phyloP scores from a whole-genome alignment of 2,888 invertebrate species.

The Cheilosia vulpina region DNA sequence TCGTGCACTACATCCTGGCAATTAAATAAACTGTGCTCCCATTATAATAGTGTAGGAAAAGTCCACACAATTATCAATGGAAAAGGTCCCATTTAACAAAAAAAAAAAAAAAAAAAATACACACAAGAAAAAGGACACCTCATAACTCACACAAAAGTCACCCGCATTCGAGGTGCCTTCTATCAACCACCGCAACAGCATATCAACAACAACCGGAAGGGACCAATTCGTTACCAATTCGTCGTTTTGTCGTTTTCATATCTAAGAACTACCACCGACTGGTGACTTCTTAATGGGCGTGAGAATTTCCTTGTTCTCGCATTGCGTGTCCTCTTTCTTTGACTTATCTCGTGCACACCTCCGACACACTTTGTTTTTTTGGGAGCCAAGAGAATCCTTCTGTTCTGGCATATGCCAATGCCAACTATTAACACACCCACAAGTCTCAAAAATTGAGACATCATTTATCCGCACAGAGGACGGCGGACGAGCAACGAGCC shows the following conservation, averaged over 20 bases:
- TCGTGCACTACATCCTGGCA: conserved; percentile 18
- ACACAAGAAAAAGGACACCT: conserved; percentile 27
- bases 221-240: conserved; percentile 71
- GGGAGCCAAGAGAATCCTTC: conserved; percentile 26
- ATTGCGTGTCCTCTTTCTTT: conserved; percentile 56
- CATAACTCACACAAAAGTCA: conserved; percentile 60
- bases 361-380: conserved; percentile 52
- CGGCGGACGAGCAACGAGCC: neutral
- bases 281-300: conserved; percentile 72
- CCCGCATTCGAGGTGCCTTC: conserved; percentile 61
- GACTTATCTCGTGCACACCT: conserved; percentile 58
- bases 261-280: conserved; percentile 55
- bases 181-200: conserved; percentile 31
- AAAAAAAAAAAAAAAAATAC: neutral
- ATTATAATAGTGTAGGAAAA: neutral
- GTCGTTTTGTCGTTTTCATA: conserved; percentile 52
- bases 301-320: conserved; percentile 72
- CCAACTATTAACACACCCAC: conserved; percentile 66
- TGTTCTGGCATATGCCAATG: conserved; percentile 29
- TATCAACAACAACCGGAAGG: conserved; percentile 62
- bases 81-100: conserved; percentile 14
- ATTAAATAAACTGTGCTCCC: conserved; percentile 15
- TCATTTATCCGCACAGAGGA: conserved; percentile 53
- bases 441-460: conserved; percentile 71
- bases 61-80: conserved; percentile 13